These are phyloP conservation scores for Capricornis sumatraensis DNA, from an alignment of 2,113 vertebrate genomes.

Conservation along the genomic window DNA sequence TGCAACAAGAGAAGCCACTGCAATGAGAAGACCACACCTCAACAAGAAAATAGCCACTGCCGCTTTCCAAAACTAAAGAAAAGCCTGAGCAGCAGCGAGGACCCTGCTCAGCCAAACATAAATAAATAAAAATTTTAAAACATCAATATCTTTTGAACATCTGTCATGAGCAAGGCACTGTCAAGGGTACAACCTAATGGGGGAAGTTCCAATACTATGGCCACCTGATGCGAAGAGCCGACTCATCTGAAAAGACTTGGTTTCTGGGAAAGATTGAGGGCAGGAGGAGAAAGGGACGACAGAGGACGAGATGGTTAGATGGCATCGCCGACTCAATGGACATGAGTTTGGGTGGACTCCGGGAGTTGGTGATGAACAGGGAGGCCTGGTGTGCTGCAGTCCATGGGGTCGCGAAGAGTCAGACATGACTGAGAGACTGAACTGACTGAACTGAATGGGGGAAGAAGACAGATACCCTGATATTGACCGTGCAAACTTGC, in stretches of 20 bases:
- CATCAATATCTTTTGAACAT: background rate
- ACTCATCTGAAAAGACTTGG: background rate
- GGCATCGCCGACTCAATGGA: background rate
- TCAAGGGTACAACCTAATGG: background rate
- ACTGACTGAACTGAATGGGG: background rate
- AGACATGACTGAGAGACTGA: background rate
- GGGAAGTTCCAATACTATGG: background rate
- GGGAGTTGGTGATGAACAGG: background rate
- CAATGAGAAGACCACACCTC: background rate
- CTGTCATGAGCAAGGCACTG: background rate
- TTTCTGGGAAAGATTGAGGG: background rate
- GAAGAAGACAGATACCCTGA: background rate
- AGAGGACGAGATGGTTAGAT: background rate
- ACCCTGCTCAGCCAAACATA: background rate
- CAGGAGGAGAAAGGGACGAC: background rate
- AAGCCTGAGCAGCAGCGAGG: background rate
- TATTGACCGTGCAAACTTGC: background rate
- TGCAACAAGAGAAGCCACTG: background rate
- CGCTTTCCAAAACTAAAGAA: background rate
- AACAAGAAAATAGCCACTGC: background rate
- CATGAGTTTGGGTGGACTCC: background rate
- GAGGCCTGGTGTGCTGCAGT: background rate
- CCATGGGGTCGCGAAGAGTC: rapidly evolving
- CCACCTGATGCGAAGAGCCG: background rate
- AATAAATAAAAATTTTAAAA: background rate